Evolutionary conservation across 2,797 vertebrate genomes (phyloP), one percentile per base, ranked within the genome.

Genomic region (Coracias cyanogaster): DNA sequence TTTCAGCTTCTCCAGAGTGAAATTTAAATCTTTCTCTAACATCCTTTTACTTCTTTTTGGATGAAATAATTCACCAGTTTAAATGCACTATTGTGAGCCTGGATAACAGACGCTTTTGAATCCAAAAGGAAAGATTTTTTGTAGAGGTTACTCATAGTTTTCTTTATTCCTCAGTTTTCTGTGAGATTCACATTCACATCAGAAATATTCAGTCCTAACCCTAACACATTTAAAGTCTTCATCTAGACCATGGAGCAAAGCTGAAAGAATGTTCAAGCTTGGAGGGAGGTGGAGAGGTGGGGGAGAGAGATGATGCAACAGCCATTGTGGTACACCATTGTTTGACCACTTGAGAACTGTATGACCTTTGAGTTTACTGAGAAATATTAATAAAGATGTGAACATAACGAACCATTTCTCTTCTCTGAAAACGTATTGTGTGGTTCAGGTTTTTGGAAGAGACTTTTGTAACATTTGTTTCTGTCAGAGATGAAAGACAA

Each of bases 361-460:
- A 84, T 25, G 86, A 86, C 90, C 93, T 95, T 69, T 89, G 35
- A 76, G 60, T 70, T 92, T 82, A 84, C 39, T 45, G 46, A 82
- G 70, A 93, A 97, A 93, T 92, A 92, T 41, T 82, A 90, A 93
- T 94, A 94, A 93, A 82, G n/a, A 79, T 9, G 51, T 60, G 73
- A 94, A 86, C 73, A 73, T 19, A 80, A 58, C 0, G 5, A 83
- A 67, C 31, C 55, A 62, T 94, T 96, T 93, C 43, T 93, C 39
- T 86, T 90, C 82, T 84, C 66, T 84, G 86, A 96, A 89, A 90
- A 86, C 43, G 90, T 84, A 92, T 89, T 96, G 81, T 96, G 83
- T 73, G 6, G 19, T 73, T 84, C 54, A 31, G 65, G 46, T 54
- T 94, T 96, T 90, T 93, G 90, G 86, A 94, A 86, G 31, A 95